A percentile compares a stretch with the other conserved stretches of the same genome.
phyloP scores from a whole-genome alignment of 2,113 vertebrate species.

The Lucifuga dentata region DNA sequence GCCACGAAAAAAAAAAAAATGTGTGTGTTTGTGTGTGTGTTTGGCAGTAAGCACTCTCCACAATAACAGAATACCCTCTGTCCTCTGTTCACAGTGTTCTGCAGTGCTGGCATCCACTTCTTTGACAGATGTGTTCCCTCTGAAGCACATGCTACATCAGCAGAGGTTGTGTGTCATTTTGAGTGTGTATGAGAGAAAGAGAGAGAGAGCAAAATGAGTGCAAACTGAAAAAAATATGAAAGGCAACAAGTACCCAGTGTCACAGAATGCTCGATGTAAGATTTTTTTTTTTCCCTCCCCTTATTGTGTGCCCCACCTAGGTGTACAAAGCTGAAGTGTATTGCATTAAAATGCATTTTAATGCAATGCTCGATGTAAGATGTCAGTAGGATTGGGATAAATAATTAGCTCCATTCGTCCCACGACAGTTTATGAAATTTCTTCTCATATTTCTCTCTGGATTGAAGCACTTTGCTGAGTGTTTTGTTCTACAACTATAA shows the following conservation, averaged over 20 bases:
- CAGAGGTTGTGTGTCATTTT: conserved; percentile 13
- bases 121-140: conserved; percentile 63
- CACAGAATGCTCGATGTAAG: too few relatives aligned
- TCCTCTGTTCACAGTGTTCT: conserved; percentile 53
- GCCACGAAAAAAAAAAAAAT: too few relatives aligned
- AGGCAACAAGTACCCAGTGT: background rate
- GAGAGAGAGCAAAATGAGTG: background rate
- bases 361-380: too few relatives aligned
- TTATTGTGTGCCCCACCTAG: too few relatives aligned
- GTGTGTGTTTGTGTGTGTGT: conserved; percentile 18
- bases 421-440: conserved; percentile 6
- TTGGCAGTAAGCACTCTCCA: background rate
- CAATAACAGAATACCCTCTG: conserved; percentile 15
- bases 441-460: conserved; percentile 33
- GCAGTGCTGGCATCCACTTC: conserved; percentile 43
- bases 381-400: conserved; percentile 33
- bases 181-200: conserved; percentile 6
- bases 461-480: conserved; percentile 11
- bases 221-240: conserved; percentile 1
- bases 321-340: too few relatives aligned
- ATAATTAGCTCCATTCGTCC: conserved; percentile 39
- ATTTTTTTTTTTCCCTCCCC: too few relatives aligned
- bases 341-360: too few relatives aligned
- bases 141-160: conserved; percentile 44
- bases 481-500: conserved; percentile 6